A percentile compares a stretch with the other conserved stretches of the same genome.
Evolutionary conservation across 2,797 vertebrate genomes (phyloP).

Genomic region (Dendrocincla tyrannina): DNA sequence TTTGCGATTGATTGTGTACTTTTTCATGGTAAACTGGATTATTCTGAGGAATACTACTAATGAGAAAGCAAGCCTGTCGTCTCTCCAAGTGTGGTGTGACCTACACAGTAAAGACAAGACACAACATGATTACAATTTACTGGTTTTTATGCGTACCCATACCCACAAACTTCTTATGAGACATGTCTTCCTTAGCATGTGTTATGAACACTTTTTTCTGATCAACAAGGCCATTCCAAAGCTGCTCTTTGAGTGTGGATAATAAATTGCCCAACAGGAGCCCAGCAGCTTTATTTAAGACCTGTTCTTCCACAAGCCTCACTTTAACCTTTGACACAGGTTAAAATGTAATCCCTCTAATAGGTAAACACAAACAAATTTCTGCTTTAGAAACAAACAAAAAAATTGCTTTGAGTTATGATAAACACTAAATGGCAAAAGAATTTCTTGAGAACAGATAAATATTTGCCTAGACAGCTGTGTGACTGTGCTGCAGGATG

Average conservation of each 20-base stretch:
- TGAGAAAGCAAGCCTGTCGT: neutral
- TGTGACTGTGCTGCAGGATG: neutral
- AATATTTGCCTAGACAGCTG: neutral
- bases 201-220: neutral
- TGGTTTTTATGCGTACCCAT: neutral
- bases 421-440: neutral
- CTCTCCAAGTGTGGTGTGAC: neutral
- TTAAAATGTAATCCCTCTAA: neutral
- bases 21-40: slow-evolving; percentile 21
- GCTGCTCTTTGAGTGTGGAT: neutral
- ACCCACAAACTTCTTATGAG: neutral
- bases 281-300: neutral
- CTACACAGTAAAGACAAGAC: neutral
- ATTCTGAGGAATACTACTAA: neutral
- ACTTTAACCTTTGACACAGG: neutral
- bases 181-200: neutral
- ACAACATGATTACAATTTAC: neutral
- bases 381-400: neutral
- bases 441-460: neutral
- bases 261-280: neutral
- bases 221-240: neutral
- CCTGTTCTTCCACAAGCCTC: neutral
- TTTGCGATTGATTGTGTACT: neutral
- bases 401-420: neutral
- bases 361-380: neutral